Conservation (phyloP, 2,113 vertebrate species). For the Chloroceryle aenea region DNA sequence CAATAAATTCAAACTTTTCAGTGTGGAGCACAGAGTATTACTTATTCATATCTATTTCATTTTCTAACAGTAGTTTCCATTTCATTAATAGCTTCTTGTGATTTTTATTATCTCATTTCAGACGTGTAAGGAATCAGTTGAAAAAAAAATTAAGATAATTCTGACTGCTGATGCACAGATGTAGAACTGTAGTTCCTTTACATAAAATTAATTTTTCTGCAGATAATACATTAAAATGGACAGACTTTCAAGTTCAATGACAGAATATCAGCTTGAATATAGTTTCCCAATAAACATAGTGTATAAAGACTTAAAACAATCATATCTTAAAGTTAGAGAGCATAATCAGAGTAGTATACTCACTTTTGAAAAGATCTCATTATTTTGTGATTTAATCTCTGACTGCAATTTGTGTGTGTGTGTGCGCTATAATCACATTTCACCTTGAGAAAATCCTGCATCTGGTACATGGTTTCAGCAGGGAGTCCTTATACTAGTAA, state of each 20-base stretch:
- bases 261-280: slow-evolving; percentile 16
- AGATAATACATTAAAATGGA: not conserved
- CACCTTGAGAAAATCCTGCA: slow-evolving; percentile 63
- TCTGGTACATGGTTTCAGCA: slow-evolving; percentile 41
- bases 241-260: slow-evolving; percentile 17
- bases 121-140: not conserved
- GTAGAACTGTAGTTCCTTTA: not conserved
- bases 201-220: not conserved
- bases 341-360: slow-evolving; percentile 23
- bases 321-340: slow-evolving; percentile 23
- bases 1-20: slow-evolving; percentile 30
- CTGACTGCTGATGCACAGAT: not conserved
- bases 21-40: not conserved
- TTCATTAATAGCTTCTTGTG: slow-evolving; percentile 13
- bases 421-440: slow-evolving; percentile 31
- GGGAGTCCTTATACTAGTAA: slow-evolving; percentile 30
- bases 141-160: not conserved
- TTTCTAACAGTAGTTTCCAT: not conserved
- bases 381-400: slow-evolving; percentile 58
- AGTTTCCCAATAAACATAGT: slow-evolving; percentile 1
- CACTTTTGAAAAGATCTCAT: slow-evolving; percentile 41
- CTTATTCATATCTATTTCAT: slow-evolving; percentile 25
- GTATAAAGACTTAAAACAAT: slow-evolving; percentile 27
- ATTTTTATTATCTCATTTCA: slow-evolving; percentile 30
- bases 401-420: slow-evolving; percentile 21